These are phyloP conservation scores for Aphelenchoides fujianensis DNA, from an alignment of 1,140 invertebrate genomes.

Conservation along the genomic window DNA sequence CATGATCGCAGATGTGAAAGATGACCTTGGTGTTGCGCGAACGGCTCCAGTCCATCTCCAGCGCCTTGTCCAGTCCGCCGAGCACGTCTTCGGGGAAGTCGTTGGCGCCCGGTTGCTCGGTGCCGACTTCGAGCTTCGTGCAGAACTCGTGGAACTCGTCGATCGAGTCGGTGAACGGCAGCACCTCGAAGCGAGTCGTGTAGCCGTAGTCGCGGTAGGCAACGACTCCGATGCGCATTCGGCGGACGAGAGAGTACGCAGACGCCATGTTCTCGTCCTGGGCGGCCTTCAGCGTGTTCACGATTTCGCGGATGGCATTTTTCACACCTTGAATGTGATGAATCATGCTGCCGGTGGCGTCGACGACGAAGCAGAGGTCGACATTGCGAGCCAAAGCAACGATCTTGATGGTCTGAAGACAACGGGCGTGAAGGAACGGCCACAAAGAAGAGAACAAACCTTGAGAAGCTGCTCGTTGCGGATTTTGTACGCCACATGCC, in stretches of 20 bases:
- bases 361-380: background rate
- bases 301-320: background rate
- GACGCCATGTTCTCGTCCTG: background rate
- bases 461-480: background rate
- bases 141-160: background rate
- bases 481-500: background rate
- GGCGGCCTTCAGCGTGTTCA: background rate
- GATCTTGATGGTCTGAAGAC: background rate
- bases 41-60: background rate
- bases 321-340: background rate
- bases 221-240: background rate
- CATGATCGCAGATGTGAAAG: constrained; percentile 1
- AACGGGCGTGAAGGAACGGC: background rate
- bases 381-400: background rate
- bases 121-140: background rate
- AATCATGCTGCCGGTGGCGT: background rate
- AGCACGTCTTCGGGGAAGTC: background rate
- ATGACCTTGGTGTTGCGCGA: background rate
- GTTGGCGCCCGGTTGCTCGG: background rate
- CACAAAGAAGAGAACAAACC: background rate
- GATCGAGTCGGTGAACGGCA: background rate
- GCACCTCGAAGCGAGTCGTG: background rate
- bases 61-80: background rate
- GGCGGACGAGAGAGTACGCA: background rate
- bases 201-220: background rate